Conservation (phyloP, 2,888 invertebrate species). For the Druceiella hillmani region DNA sequence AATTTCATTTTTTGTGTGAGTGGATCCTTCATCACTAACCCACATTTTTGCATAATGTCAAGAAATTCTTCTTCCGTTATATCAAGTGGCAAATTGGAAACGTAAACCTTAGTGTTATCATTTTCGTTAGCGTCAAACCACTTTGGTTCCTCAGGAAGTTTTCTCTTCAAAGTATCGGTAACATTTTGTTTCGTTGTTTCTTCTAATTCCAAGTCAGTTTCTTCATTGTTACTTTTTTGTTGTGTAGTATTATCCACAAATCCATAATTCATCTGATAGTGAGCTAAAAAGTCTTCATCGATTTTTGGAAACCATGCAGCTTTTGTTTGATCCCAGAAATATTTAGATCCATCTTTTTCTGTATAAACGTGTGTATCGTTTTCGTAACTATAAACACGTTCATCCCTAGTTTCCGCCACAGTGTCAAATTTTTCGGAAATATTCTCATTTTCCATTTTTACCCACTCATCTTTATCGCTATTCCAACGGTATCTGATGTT, state of each 20-base stretch:
- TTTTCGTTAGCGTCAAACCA: constrained; percentile 93
- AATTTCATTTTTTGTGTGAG: constrained; percentile 76
- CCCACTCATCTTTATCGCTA: constrained; percentile 47
- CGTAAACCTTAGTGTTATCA: constrained; percentile 94
- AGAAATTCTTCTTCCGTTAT: constrained; percentile 86
- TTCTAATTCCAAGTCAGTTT: constrained; percentile 27
- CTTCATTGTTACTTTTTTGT: no score
- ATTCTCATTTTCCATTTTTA: no score
- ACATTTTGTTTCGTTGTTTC: constrained; percentile 31
- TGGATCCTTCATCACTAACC: constrained; percentile 86
- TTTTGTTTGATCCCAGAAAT: constrained; percentile 86
- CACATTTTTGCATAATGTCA: constrained; percentile 94
- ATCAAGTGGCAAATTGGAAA: constrained; percentile 84
- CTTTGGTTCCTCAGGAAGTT: constrained; percentile 49
- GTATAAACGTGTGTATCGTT: constrained; percentile 75
- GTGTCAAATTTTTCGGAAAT: constrained; percentile 31
- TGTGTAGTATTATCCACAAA: constrained; percentile 60
- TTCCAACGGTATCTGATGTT: constrained; percentile 65
- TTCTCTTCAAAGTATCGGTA: constrained; percentile 38
- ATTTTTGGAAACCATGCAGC: constrained; percentile 97
- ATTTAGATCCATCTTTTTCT: constrained; percentile 82
- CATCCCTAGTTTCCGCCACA: constrained; percentile 32
- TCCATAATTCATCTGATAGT: constrained; percentile 94
- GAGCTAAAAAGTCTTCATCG: constrained; percentile 93
- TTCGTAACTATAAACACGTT: constrained; percentile 61